Percentiles rank a stretch among this genome's conserved stretches.
Conservation (phyloP, 2,113 vertebrate species). For the Saguinus imperator region DNA sequence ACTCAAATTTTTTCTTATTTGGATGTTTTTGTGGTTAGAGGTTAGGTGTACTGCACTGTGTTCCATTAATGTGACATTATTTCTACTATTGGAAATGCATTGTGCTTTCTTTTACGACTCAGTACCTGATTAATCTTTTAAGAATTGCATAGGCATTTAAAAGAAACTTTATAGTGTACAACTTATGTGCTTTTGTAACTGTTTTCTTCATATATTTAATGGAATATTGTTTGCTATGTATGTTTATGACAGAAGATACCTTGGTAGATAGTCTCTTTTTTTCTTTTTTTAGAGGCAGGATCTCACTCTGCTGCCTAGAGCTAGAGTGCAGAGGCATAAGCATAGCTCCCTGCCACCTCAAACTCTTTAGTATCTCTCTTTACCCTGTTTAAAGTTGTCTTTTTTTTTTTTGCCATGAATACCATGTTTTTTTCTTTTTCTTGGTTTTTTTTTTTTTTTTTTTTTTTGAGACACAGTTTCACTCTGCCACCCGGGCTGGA, state of each 20-base stretch:
- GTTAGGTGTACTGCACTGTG: neutral
- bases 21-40: neutral
- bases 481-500: too few relatives aligned
- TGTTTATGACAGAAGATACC: slow-evolving; percentile 34
- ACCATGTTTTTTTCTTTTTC: too few relatives aligned
- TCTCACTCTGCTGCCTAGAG: too few relatives aligned
- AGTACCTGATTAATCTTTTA: neutral
- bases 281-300: too few relatives aligned
- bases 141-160: neutral
- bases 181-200: neutral
- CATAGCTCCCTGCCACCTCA: too few relatives aligned
- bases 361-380: neutral
- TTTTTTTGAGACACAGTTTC: too few relatives aligned
- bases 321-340: too few relatives aligned
- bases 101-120: slow-evolving; percentile 16
- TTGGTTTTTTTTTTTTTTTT: too few relatives aligned
- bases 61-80: slow-evolving; percentile 21
- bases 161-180: neutral
- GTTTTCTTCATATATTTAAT: slow-evolving; percentile 26
- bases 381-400: neutral
- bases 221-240: neutral
- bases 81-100: slow-evolving; percentile 26
- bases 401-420: neutral
- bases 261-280: slow-evolving; percentile 11
- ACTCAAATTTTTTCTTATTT: neutral